Percentiles rank a stretch among this genome's conserved stretches.
These are phyloP conservation scores for Hiodon alosoides DNA, from an alignment of 2,113 vertebrate genomes.

Conservation along the genomic window DNA sequence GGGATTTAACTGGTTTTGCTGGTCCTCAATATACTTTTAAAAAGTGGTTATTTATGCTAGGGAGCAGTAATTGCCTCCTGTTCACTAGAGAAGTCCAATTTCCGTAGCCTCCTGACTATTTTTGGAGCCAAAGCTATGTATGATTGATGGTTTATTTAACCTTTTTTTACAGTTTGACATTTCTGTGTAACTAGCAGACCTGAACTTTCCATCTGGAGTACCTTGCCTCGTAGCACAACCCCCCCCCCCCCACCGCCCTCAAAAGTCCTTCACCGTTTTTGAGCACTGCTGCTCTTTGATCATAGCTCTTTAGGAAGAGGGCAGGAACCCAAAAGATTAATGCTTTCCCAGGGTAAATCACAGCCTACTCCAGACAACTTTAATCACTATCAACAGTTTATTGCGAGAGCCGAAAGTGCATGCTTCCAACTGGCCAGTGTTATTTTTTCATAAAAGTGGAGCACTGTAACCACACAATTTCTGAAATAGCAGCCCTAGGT, in stretches of 20 bases:
- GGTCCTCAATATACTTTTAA: conserved; percentile 24
- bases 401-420: conserved; percentile 31
- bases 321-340: conserved; percentile 41
- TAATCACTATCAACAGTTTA: conserved; percentile 37
- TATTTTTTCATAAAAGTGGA: not conserved
- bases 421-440: conserved; percentile 25
- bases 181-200: conserved; percentile 59
- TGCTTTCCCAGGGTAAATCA: conserved; percentile 38
- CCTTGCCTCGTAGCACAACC: conserved; percentile 22
- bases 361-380: conserved; percentile 19
- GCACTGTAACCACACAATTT: not conserved
- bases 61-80: conserved; percentile 51
- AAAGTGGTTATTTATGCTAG: conserved; percentile 45
- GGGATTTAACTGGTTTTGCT: conserved; percentile 3
- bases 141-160: conserved; percentile 58
- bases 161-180: conserved; percentile 57
- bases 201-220: conserved; percentile 57
- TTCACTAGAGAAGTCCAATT: conserved; percentile 52
- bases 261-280: conserved; percentile 35
- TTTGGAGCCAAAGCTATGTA: conserved; percentile 38
- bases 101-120: conserved; percentile 46
- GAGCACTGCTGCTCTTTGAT: conserved; percentile 30
- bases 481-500: too few species aligned
- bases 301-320: conserved; percentile 39
- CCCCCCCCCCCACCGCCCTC: conserved; percentile 21